Evolutionary conservation across 2,888 invertebrate species (phyloP).

Genomic region (Stenichneumon culpator): DNA sequence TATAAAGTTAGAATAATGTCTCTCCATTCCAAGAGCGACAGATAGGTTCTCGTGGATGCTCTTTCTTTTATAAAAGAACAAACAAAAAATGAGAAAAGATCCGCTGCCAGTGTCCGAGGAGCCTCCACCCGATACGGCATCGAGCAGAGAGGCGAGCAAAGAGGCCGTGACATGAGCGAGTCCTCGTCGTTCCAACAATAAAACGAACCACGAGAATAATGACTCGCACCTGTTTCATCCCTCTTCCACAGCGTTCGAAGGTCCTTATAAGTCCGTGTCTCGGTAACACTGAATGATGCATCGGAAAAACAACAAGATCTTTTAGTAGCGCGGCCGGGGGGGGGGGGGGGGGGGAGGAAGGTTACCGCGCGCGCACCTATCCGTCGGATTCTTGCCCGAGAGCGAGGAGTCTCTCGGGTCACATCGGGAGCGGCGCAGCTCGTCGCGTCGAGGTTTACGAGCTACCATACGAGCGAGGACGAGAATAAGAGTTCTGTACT

Average conservation of each 20-base stretch:
- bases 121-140: constrained; percentile 52
- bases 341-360: neutral
- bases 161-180: neutral
- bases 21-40: constrained; percentile 40
- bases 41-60: constrained; percentile 38
- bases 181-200: constrained; percentile 42
- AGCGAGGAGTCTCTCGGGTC: constrained; percentile 15
- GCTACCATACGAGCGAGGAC: neutral
- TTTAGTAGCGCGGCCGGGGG: neutral
- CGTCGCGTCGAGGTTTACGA: constrained; percentile 30
- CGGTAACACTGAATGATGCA: constrained; percentile 69
- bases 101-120: constrained; percentile 24
- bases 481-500: constrained; percentile 16
- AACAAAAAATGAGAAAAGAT: constrained; percentile 32
- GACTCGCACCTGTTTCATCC: constrained; percentile 72
- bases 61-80: neutral
- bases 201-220: constrained; percentile 65
- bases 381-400: constrained; percentile 17
- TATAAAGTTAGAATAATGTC: constrained; percentile 23
- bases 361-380: constrained; percentile 10
- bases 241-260: constrained; percentile 49
- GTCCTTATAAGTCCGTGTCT: constrained; percentile 68
- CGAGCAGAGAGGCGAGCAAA: neutral
- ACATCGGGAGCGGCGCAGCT: neutral
- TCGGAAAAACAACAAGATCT: constrained; percentile 49